These are phyloP conservation scores for Heliangelus exortis DNA, from an alignment of 2,797 vertebrate species.

Conservation along the genomic window DNA sequence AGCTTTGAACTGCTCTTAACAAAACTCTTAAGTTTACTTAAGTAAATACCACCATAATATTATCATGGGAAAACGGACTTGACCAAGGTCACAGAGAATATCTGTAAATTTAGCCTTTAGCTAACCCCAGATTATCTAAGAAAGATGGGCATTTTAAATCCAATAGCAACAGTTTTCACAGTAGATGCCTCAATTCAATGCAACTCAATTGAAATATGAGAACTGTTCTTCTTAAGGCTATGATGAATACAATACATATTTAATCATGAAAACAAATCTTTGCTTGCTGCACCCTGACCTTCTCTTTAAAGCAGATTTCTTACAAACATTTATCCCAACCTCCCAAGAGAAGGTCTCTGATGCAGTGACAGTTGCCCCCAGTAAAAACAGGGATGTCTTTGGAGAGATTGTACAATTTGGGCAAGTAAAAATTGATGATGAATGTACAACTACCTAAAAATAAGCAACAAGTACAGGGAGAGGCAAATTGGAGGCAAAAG, in stretches of 20 bases:
- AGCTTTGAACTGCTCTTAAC: background rate
- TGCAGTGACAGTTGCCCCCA: background rate
- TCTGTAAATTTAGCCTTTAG: background rate
- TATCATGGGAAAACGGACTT: background rate
- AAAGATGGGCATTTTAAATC: background rate
- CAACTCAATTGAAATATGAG: background rate
- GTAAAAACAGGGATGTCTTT: background rate
- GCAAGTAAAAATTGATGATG: background rate
- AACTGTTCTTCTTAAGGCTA: background rate
- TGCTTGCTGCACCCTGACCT: background rate
- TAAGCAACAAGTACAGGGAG: background rate
- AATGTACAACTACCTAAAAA: background rate
- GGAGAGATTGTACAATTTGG: background rate
- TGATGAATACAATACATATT: background rate
- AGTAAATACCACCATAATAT: background rate
- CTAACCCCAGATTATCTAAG: background rate
- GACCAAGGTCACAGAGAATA: slow-evolving; percentile 5
- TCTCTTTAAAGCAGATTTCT: background rate
- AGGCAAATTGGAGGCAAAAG: background rate
- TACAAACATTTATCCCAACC: background rate
- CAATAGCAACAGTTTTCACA: background rate
- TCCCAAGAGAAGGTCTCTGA: background rate
- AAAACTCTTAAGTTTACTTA: background rate
- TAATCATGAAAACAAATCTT: background rate
- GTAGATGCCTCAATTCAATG: background rate